Evolutionary conservation across 2,888 invertebrate species (phyloP).

Genomic region (Macrosoma leucophasiata): DNA sequence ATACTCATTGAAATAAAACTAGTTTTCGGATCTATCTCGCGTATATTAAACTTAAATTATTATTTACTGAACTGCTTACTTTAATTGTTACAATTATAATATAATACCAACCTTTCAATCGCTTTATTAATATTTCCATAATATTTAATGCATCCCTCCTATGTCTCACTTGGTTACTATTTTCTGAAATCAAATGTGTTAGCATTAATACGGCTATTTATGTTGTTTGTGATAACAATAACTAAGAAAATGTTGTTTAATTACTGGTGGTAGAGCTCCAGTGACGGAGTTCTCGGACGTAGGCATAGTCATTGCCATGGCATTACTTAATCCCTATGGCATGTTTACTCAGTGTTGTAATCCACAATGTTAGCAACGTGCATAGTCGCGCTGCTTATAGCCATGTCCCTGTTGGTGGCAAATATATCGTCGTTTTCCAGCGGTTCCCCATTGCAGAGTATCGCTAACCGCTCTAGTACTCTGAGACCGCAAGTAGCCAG

Average conservation of each 20-base stretch:
- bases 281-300: too few species aligned
- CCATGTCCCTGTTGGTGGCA: constrained; percentile 30
- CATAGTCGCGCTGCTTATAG: constrained; percentile 34
- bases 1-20: too few species aligned
- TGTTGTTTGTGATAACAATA: too few species aligned
- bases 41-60: neutral
- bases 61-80: constrained; percentile 3
- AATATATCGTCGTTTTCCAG: constrained; percentile 49
- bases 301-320: too few species aligned
- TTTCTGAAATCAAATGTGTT: constrained; percentile 51
- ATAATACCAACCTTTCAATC: constrained; percentile 49
- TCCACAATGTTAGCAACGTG: constrained; percentile 49
- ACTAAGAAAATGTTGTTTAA: too few species aligned
- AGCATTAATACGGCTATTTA: too few species aligned
- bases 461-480: constrained; percentile 42
- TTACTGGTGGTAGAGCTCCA: too few species aligned
- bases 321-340: too few species aligned
- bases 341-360: constrained; percentile 59
- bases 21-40: too few species aligned
- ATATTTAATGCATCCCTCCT: constrained; percentile 59
- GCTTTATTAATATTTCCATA: constrained; percentile 58
- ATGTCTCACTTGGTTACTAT: constrained; percentile 64
- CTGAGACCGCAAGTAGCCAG: constrained; percentile 82
- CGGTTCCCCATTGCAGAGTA: constrained; percentile 38
- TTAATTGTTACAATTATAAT: neutral